Evolutionary conservation across 2,888 invertebrate species (phyloP).

Genomic region (Eustalomyia histrio): DNA sequence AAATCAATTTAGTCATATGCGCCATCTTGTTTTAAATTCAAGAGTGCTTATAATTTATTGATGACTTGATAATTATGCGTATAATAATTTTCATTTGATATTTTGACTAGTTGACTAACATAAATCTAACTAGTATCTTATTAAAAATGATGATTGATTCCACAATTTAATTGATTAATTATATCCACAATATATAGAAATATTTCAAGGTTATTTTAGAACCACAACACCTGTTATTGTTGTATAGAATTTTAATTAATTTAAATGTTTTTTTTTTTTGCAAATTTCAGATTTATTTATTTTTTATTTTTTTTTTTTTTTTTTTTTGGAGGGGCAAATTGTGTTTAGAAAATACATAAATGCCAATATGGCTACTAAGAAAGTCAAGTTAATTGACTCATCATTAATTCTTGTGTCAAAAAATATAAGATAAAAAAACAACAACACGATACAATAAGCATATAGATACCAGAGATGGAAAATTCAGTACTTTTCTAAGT

Average conservation of each 20-base stretch:
- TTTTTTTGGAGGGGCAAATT: constrained; percentile 26
- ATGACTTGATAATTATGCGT: constrained; percentile 12
- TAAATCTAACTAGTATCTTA: constrained; percentile 43
- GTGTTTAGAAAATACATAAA: constrained; percentile 72
- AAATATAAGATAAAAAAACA: constrained; percentile 27
- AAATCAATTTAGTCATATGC: neutral
- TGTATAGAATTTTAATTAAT: constrained; percentile 44
- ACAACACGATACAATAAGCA: neutral
- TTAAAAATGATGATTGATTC: constrained; percentile 57
- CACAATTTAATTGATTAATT: constrained; percentile 54
- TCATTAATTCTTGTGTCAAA: constrained; percentile 71
- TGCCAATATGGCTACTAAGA: constrained; percentile 76
- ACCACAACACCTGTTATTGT: constrained; percentile 11
- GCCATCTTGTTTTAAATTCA: neutral
- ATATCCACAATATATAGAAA: constrained; percentile 21
- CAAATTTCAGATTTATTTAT: constrained; percentile 30
- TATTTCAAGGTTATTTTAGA: constrained; percentile 53
- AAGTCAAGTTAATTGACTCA: constrained; percentile 78
- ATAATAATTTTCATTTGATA: constrained; percentile 14
- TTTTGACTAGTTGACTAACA: constrained; percentile 49
- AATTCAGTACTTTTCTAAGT: no score
- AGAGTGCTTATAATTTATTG: constrained; percentile 22
- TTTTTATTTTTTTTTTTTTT: constrained; percentile 13
- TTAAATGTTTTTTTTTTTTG: constrained; percentile 17
- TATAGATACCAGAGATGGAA: no score